These are phyloP conservation scores for Tychaedon coryphoeus DNA, from an alignment of 2,113 vertebrate species.

Conservation along the genomic window DNA sequence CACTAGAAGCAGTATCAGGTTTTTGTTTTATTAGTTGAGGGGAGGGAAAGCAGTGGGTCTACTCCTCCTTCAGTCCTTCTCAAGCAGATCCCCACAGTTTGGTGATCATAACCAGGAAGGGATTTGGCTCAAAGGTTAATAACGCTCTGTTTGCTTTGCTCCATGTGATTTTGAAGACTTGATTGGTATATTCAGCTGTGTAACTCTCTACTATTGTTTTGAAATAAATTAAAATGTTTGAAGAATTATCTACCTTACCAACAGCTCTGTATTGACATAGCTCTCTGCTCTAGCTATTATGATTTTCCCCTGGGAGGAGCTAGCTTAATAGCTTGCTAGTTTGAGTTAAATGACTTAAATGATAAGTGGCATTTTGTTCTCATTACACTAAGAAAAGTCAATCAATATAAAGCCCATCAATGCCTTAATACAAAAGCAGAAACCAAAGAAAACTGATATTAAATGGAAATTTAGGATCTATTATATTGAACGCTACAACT, in stretches of 20 bases:
- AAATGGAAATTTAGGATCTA: constrained; percentile 57
- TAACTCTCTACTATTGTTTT: not conserved
- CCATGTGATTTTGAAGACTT: not conserved
- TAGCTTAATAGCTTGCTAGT: constrained; percentile 24
- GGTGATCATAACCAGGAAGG: not conserved
- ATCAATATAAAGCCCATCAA: constrained; percentile 47
- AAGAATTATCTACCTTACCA: not conserved
- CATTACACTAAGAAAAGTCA: constrained; percentile 28
- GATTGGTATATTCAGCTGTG: not conserved
- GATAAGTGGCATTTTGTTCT: constrained; percentile 41
- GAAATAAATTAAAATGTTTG: constrained; percentile 36
- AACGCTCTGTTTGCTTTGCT: not conserved
- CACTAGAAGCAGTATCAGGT: not conserved
- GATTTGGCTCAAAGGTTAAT: not conserved
- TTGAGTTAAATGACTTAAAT: constrained; percentile 58
- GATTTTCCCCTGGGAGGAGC: not conserved
- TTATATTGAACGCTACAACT: constrained; percentile 46
- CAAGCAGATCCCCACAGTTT: not conserved
- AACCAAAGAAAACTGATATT: constrained; percentile 63
- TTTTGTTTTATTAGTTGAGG: not conserved
- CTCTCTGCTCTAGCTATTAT: not conserved
- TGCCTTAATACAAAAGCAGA: constrained; percentile 58
- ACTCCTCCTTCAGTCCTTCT: not conserved
- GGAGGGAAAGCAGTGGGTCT: not conserved
- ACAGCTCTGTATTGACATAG: not conserved